Conservation (phyloP, 2,888 invertebrate genomes). For the Lobophora halterata region DNA sequence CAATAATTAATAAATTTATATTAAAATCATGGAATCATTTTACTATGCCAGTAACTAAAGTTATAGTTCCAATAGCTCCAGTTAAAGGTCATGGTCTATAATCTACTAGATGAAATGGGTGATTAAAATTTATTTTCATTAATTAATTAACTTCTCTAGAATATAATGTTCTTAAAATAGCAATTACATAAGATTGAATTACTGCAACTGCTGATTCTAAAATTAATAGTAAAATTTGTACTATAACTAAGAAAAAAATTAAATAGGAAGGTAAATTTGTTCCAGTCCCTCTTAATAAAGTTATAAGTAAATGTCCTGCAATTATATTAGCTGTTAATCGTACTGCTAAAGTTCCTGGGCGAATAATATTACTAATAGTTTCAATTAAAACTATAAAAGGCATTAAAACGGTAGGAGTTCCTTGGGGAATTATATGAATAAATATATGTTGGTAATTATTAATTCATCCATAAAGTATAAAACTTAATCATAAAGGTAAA, state of each 20-base stretch:
- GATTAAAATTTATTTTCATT: slow-evolving; percentile 78
- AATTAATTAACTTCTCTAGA: slow-evolving; percentile 83
- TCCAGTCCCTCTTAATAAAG: slow-evolving; percentile 73
- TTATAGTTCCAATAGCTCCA: slow-evolving; percentile 80
- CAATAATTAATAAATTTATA: slow-evolving; percentile 74
- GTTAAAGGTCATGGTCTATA: slow-evolving; percentile 84
- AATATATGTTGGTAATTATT: slow-evolving; percentile 83
- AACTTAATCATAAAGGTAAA: slow-evolving; percentile 82
- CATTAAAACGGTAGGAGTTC: slow-evolving; percentile 83
- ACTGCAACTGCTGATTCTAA: slow-evolving; percentile 82
- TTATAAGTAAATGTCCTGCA: slow-evolving; percentile 85
- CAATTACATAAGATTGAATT: slow-evolving; percentile 85
- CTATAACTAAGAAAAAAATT: slow-evolving; percentile 57
- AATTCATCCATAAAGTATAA: slow-evolving; percentile 84
- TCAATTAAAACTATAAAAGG: slow-evolving; percentile 89
- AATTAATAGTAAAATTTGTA: slow-evolving; percentile 76
- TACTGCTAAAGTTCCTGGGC: slow-evolving; percentile 84
- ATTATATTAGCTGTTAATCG: slow-evolving; percentile 89
- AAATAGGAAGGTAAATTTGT: slow-evolving; percentile 42
- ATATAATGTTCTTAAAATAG: slow-evolving; percentile 83
- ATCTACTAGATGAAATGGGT: slow-evolving; percentile 84
- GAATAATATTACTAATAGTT: slow-evolving; percentile 87
- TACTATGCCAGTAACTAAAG: slow-evolving; percentile 77
- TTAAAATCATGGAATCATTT: slow-evolving; percentile 83
- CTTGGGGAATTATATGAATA: slow-evolving; percentile 84